Base-by-base conservation (phyloP, 2,797 vertebrate genomes). In the Sebastes nivosus region DNA sequence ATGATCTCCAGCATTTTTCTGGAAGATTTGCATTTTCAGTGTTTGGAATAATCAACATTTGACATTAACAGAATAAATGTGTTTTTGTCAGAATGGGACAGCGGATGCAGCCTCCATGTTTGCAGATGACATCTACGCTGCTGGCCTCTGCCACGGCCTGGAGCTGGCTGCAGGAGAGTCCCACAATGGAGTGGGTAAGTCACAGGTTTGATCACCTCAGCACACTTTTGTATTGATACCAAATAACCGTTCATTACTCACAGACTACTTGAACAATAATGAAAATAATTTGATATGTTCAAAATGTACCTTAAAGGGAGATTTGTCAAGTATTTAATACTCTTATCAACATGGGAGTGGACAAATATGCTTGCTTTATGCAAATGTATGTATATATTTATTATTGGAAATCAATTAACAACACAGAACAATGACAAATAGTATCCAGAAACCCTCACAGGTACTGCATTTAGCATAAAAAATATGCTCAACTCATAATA, bases 101-200 rank as follows among this genome's bases (percentile, higher is more conserved):
- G 96, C 95, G 27, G 95, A 96, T 29, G 96, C 96, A 29, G 93
- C 94, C 32, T 90, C 95, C 78, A 96, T 96, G 95, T 94, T 89
- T 72, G 94, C 94, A 9, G 96, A 96, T 68, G 96, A 96, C 81
- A 87, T 96, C 82, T 96, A 96, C 32, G 95, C 95, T 1, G 96
- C 95, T 1, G 95, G 95, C 6, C 71, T 96, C 63, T 96, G 96
- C 77, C 92, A 96, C 2, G 95, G 95, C 30, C 92, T 96, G 79
- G 95, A 96, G 58, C 81, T 96, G 38, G 91, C 96, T 5, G 96
- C 95, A 6, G 96, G 96, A 72, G 95, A 96, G 86, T 96, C 96
- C n/a, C 90, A 94, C 85, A 96, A 96, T 1, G 88, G 90, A 87
- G 89, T 92, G 11, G 95, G 96, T 96, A 79, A 90, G 94, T 82